Conservation (phyloP, 2,797 vertebrate genomes). For the Tympanoctomys barrerae region DNA sequence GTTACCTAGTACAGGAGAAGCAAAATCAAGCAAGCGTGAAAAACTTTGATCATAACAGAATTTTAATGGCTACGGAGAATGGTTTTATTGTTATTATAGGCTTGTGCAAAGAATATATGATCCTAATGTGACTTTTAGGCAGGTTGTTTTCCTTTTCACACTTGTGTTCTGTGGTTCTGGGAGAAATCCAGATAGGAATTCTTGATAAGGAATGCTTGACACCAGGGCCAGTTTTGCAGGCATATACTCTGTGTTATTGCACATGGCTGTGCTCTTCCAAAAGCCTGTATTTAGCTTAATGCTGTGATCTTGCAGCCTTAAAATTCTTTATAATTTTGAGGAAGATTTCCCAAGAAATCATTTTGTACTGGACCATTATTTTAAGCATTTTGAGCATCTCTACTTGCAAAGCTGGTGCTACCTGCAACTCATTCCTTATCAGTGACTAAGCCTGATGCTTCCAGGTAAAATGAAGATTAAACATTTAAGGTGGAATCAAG, state of each 20-base stretch:
- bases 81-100: slow-evolving; percentile 40
- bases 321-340: slow-evolving; percentile 54
- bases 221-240: neutral
- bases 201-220: neutral
- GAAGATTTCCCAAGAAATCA: neutral
- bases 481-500: slow-evolving; percentile 79
- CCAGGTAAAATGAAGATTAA: slow-evolving; percentile 6
- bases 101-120: neutral
- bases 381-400: neutral
- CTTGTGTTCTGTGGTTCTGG: neutral
- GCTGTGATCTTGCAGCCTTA: neutral
- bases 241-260: neutral
- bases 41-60: slow-evolving; percentile 54
- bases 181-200: neutral
- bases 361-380: neutral
- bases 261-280: neutral
- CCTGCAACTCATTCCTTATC: neutral
- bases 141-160: slow-evolving; percentile 30
- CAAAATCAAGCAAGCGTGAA: slow-evolving; percentile 52
- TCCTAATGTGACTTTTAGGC: neutral
- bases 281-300: neutral
- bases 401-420: neutral
- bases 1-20: slow-evolving; percentile 24
- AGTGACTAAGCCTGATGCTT: neutral
- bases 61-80: slow-evolving; percentile 54